Base-by-base conservation (phyloP, 2,888 invertebrate species). In the Drosophila niveifrons region DNA sequence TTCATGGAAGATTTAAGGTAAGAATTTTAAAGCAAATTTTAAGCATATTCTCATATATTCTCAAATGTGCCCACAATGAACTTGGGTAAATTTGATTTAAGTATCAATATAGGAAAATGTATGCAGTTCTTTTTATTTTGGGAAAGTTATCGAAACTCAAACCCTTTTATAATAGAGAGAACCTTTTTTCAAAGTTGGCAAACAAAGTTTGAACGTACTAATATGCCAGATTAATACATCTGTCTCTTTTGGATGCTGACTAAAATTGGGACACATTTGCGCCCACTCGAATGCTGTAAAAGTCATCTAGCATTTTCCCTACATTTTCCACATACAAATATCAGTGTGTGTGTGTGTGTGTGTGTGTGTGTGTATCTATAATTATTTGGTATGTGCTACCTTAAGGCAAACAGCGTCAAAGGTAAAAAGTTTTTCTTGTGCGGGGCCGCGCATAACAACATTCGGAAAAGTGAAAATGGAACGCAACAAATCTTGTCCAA, bases 401-500 rank as follows among this genome's bases (percentile, higher is more conserved):
- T 84, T 81, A 55, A 72, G 70, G 78, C 82, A 36, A 4, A 2
- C 31, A 61, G 58, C 82, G 85, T 80, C 86, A 82, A 86, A 82
- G 83, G 83, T 83, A 82, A 82, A 74, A 83, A 82, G 62, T 78
- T 79, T 70, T 64, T 68, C 53, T 59, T 59, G 62, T 44, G 39
- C 23, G 23, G 23, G 23, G 23, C 23, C 23, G 23, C 43, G 56
- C 41, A 53, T 48, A 69, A 47, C 51, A 61, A 43, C 51, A 23
- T 58, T 18, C 53, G 50, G 62, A 67, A 56, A 67, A 57, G 66
- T 72, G 75, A 79, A 84, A 84, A 87, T 87, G 87, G 87, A 80
- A 84, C 83, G 80, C 82, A 73, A 82, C 72, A 82, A 87, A 87
- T 84, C 72, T 82, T 78, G 57, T 80, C 75, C 80, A 67, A 80